phyloP scores from a whole-genome alignment of 2,113 vertebrate genomes.

The Pedionomus torquatus region DNA sequence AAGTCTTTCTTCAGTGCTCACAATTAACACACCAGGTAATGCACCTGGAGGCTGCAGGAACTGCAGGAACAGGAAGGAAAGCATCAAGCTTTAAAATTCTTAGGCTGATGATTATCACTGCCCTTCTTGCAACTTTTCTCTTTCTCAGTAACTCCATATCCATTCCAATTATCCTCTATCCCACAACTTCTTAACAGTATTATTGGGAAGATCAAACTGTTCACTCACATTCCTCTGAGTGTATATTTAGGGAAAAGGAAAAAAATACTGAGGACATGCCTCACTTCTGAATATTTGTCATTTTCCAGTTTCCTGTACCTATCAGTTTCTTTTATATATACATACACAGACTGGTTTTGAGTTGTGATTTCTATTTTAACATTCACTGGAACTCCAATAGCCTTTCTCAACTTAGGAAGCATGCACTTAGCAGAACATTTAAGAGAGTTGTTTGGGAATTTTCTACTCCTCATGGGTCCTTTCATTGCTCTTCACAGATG shows the following conservation, averaged over 20 bases:
- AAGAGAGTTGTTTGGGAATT: not conserved
- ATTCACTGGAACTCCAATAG: not conserved
- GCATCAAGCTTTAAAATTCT: not conserved
- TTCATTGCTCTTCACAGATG: not conserved
- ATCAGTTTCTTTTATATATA: not conserved
- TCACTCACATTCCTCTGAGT: not conserved
- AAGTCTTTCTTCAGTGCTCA: not conserved
- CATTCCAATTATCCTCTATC: not conserved
- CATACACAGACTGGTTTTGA: not conserved
- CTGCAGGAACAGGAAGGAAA: not conserved
- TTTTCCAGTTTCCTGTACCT: not conserved
- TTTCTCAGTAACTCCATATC: not conserved
- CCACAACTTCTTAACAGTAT: not conserved
- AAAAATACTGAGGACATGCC: not conserved
- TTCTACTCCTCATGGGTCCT: not conserved
- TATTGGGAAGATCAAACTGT: not conserved
- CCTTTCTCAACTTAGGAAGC: not conserved
- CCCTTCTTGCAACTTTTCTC: not conserved
- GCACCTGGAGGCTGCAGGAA: not conserved
- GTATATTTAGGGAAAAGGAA: not conserved
- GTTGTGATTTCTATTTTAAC: not conserved
- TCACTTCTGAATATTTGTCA: not conserved
- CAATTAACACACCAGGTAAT: not conserved
- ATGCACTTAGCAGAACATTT: not conserved
- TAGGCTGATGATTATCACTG: not conserved